phyloP scores from a whole-genome alignment of 2,797 vertebrate genomes.

The Craterocephalus amniculus region DNA sequence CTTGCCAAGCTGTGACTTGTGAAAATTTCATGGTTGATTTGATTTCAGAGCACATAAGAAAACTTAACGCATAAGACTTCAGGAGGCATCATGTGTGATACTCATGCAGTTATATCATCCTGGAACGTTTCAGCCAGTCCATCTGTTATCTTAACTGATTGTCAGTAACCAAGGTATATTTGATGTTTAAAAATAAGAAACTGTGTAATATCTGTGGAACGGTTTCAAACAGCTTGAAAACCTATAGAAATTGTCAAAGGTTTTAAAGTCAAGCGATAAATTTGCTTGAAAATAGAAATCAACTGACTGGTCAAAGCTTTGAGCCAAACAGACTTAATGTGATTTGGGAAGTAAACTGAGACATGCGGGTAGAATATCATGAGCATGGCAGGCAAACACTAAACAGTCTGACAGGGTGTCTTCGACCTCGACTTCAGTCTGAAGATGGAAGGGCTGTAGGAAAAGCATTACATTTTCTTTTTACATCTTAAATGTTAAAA shows the following conservation, averaged over 20 bases:
- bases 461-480: slow-evolving; percentile 11
- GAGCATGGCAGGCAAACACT: slow-evolving; percentile 37
- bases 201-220: neutral
- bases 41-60: slow-evolving; percentile 12
- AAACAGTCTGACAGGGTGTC: slow-evolving; percentile 18
- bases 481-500: neutral
- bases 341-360: slow-evolving; percentile 68
- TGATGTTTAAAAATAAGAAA: neutral
- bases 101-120: slow-evolving; percentile 1
- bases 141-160: neutral
- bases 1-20: neutral
- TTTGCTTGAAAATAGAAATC: slow-evolving; percentile 62
- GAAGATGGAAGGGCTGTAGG: neutral
- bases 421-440: neutral
- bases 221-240: neutral
- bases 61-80: neutral
- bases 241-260: neutral
- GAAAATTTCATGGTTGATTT: slow-evolving; percentile 17
- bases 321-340: slow-evolving; percentile 63
- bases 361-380: slow-evolving; percentile 64
- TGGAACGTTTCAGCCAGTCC: neutral
- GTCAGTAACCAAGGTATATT: neutral
- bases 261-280: neutral
- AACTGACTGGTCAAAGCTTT: slow-evolving; percentile 66
- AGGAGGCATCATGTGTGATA: slow-evolving; percentile 8